These are phyloP conservation scores for Hybognathus amarus DNA, from an alignment of 2,797 vertebrate genomes.

Conservation along the genomic window DNA sequence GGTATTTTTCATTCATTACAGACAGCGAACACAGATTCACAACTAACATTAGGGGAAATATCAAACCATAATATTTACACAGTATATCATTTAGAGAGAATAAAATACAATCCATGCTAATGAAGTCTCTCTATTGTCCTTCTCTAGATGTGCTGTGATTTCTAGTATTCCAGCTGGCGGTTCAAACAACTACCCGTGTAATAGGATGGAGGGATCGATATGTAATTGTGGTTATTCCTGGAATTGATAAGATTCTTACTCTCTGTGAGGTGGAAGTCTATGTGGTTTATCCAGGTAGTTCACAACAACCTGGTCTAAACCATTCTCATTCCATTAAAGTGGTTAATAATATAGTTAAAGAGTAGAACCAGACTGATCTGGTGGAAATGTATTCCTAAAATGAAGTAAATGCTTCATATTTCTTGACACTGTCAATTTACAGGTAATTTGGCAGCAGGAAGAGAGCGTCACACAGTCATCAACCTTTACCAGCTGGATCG, in stretches of 20 bases:
- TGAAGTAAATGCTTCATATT: not conserved
- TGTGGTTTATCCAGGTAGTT: not conserved
- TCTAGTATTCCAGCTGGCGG: not conserved
- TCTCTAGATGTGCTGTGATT: constrained; percentile 32
- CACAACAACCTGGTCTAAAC: not conserved
- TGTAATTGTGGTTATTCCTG: constrained; percentile 21
- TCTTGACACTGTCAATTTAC: too few species aligned
- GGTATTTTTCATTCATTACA: too few species aligned
- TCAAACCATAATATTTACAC: too few species aligned
- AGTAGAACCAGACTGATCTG: not conserved
- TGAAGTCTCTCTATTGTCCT: not conserved
- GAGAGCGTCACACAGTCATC: not conserved
- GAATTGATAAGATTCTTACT: accelerated
- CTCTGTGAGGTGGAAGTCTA: constrained; percentile 23
- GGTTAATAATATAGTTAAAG: too few species aligned
- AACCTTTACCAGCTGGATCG: accelerated
- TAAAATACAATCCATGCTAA: too few species aligned
- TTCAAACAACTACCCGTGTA: not conserved
- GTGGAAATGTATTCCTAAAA: not conserved
- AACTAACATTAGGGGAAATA: too few species aligned
- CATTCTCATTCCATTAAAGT: not conserved
- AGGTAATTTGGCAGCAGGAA: not conserved
- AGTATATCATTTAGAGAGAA: too few species aligned
- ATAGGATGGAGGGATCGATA: constrained; percentile 26
- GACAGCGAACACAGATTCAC: too few species aligned